Evolutionary conservation across 64 coral and sea anemone genomes (phyloP).

Genomic region (Trachythela sp.): DNA sequence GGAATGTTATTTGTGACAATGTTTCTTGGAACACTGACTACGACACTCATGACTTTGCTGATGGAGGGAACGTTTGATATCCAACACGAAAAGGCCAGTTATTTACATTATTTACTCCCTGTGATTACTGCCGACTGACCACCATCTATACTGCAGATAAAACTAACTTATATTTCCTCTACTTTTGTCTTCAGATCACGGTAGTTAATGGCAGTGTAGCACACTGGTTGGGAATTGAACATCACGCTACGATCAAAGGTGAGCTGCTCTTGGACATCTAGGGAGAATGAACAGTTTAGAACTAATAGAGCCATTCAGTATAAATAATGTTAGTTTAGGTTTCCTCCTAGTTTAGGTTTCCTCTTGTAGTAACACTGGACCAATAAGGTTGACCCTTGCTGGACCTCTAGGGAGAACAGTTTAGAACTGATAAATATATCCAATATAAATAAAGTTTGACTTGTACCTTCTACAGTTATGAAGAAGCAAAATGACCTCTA

Average conservation of each 20-base stretch:
- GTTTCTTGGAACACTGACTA: not conserved
- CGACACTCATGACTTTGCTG: not conserved
- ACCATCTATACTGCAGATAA: no score
- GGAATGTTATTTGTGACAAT: conserved; percentile 3
- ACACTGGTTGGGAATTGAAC: not conserved
- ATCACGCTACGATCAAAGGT: not conserved
- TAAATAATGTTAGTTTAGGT: no score
- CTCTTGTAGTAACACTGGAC: no score
- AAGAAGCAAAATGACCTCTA: not conserved
- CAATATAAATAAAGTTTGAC: not conserved
- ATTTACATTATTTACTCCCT: no score
- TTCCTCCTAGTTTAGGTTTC: no score
- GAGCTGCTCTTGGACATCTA: not conserved
- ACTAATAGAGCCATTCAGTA: no score
- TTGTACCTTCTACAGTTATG: not conserved
- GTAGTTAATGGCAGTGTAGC: not conserved
- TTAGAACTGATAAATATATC: no score
- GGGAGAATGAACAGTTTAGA: not conserved
- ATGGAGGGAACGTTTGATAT: conserved; percentile 2
- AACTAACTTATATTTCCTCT: not conserved
- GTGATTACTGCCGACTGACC: no score
- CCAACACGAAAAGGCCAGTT: not conserved
- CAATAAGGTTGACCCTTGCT: no score
- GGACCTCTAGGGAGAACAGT: not conserved
- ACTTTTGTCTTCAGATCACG: not conserved